Conservation (phyloP, 2,797 vertebrate species). For the Urosaurus nigricauda region DNA sequence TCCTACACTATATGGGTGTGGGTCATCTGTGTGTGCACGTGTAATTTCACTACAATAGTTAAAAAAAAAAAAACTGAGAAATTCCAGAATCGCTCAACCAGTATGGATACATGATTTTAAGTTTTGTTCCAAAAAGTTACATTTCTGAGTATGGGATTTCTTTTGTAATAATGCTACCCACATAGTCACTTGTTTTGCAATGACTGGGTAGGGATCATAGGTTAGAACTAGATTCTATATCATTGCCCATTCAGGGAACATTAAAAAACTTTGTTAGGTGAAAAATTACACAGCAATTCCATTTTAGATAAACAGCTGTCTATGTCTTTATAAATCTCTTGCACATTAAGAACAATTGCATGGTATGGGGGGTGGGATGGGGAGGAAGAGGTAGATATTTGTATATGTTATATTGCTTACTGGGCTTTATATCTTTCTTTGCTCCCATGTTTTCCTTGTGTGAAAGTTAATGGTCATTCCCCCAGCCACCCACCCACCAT, state of each 20-base stretch:
- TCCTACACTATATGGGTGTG: not conserved
- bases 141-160: not conserved
- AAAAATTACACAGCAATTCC: not conserved
- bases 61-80: not conserved
- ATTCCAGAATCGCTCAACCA: not conserved
- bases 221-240: not conserved
- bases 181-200: not conserved
- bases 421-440: not conserved
- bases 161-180: too few relatives aligned
- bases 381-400: not conserved
- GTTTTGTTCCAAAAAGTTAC: not conserved
- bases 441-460: constrained; percentile 26
- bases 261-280: not conserved
- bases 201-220: not conserved
- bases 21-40: not conserved
- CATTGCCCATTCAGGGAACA: not conserved
- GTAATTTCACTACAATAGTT: not conserved
- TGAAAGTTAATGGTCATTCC: constrained; percentile 33
- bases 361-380: not conserved
- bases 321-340: not conserved
- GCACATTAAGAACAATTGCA: not conserved
- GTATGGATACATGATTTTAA: too few relatives aligned
- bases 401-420: not conserved
- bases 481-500: not conserved
- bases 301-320: not conserved